A percentile compares a stretch with the other conserved stretches of the same genome.
These are phyloP conservation scores for Liodrosophila aerea DNA, from an alignment of 2,888 invertebrate species.

Conservation along the genomic window DNA sequence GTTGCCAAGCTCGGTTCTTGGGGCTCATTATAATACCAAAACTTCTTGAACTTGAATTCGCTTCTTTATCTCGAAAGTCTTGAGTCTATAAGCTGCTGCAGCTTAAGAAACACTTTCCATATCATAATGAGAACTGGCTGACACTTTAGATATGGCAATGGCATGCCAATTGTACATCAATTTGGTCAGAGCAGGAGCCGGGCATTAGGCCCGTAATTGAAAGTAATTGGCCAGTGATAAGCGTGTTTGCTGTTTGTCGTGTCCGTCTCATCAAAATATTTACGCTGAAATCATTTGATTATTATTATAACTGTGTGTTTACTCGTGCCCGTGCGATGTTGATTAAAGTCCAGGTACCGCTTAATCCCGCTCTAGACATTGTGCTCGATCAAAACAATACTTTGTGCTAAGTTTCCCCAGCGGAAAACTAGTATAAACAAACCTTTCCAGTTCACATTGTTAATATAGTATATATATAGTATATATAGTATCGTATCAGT, in stretches of 20 bases:
- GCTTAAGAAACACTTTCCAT: slow-evolving; percentile 1
- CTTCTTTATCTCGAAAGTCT: slow-evolving; percentile 28
- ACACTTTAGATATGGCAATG: neutral
- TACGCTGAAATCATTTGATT: slow-evolving; percentile 17
- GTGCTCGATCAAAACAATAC: slow-evolving; percentile 11
- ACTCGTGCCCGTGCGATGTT: slow-evolving; percentile 15
- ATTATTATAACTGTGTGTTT: slow-evolving; percentile 8
- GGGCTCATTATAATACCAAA: slow-evolving; percentile 20
- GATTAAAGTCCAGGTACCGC: slow-evolving; percentile 47
- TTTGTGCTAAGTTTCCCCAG: slow-evolving; percentile 3
- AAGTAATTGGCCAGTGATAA: slow-evolving; percentile 22
- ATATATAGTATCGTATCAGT: too few species aligned
- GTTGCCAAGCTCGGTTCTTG: slow-evolving; percentile 27
- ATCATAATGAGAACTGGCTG: neutral
- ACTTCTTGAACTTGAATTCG: slow-evolving; percentile 17
- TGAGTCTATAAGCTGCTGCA: too few species aligned
- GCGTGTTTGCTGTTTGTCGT: slow-evolving; percentile 15
- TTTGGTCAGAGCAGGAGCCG: neutral
- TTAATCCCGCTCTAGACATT: slow-evolving; percentile 15
- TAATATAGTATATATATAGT: too few species aligned
- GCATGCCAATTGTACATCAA: slow-evolving; percentile 3
- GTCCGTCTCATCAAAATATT: slow-evolving; percentile 12
- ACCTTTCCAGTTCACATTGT: too few species aligned
- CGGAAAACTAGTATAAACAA: neutral
- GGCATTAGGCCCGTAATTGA: neutral